Conservation (phyloP, 2,113 vertebrate species). For the Etheostoma cragini region DNA sequence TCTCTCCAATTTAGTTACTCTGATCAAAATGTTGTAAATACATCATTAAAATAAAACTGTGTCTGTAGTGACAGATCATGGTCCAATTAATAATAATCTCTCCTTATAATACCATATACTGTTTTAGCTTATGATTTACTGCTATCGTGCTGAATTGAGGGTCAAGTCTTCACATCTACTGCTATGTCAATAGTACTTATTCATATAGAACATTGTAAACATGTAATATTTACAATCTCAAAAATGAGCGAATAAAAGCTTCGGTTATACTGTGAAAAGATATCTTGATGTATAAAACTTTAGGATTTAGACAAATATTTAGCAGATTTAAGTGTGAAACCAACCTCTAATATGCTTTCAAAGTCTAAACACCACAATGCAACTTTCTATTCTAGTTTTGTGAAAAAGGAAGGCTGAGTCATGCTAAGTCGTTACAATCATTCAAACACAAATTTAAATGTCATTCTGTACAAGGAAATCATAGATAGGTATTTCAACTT, state of each 20-base stretch:
- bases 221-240: conserved; percentile 97
- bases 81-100: conserved; percentile 59
- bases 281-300: conserved; percentile 85
- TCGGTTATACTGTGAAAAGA: conserved; percentile 83
- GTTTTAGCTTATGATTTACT: conserved; percentile 69
- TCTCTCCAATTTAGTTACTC: conserved; percentile 57
- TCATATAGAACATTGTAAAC: conserved; percentile 86
- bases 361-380: conserved; percentile 78
- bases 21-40: conserved; percentile 58
- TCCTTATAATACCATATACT: conserved; percentile 70
- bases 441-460: conserved; percentile 81
- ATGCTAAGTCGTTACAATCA: conserved; percentile 83
- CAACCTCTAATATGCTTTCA: conserved; percentile 75
- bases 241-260: conserved; percentile 84
- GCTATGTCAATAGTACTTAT: conserved; percentile 84
- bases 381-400: conserved; percentile 78
- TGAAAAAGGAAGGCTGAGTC: conserved; percentile 78
- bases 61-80: conserved; percentile 43
- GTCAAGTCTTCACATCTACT: conserved; percentile 89
- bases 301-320: conserved; percentile 84
- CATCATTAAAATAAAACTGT: conserved; percentile 45
- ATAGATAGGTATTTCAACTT: conserved; percentile 58
- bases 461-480: conserved; percentile 89
- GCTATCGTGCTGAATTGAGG: conserved; percentile 68
- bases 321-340: conserved; percentile 80